phyloP scores from a whole-genome alignment of 2,113 vertebrate genomes.

The Symphodus melops region DNA sequence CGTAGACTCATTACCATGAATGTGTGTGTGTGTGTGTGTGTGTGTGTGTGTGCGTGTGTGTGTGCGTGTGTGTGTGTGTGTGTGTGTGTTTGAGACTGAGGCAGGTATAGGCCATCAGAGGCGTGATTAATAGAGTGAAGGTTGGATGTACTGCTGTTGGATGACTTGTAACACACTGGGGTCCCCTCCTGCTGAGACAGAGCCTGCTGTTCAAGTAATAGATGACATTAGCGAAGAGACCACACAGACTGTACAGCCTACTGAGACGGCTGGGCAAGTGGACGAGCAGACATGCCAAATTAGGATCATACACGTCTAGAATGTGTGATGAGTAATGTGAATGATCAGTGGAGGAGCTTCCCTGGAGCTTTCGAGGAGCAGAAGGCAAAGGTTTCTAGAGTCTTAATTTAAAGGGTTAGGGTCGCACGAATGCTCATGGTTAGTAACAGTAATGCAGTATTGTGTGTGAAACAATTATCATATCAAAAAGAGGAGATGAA shows the following conservation, averaged over 20 bases:
- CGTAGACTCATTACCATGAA: background rate
- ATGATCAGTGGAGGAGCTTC: conserved; percentile 2
- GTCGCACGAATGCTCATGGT: background rate
- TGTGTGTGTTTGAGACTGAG: conserved; percentile 1
- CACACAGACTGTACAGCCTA: background rate
- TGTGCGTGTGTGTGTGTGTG: background rate
- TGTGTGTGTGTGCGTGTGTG: background rate
- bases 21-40: background rate
- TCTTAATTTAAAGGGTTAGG: conserved; percentile 32
- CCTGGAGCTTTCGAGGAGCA: conserved; percentile 11
- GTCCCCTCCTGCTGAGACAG: conserved; percentile 1
- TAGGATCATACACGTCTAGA: conserved; percentile 37
- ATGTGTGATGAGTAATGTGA: conserved; percentile 33
- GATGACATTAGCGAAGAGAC: conserved; percentile 36
- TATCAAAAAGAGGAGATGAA: background rate
- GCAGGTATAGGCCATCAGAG: conserved; percentile 10
- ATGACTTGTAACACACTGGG: conserved; percentile 9
- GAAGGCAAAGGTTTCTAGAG: conserved; percentile 40
- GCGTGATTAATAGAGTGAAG: conserved; percentile 20
- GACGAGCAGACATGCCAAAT: conserved; percentile 16
- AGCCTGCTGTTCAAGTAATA: conserved; percentile 42
- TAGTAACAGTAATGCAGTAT: background rate
- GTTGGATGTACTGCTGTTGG: background rate
- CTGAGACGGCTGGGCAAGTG: background rate
- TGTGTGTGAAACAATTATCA: conserved; percentile 41